These are phyloP conservation scores for Mycetomoellerius zeteki DNA, from an alignment of 1,140 invertebrate genomes.

Conservation along the genomic window DNA sequence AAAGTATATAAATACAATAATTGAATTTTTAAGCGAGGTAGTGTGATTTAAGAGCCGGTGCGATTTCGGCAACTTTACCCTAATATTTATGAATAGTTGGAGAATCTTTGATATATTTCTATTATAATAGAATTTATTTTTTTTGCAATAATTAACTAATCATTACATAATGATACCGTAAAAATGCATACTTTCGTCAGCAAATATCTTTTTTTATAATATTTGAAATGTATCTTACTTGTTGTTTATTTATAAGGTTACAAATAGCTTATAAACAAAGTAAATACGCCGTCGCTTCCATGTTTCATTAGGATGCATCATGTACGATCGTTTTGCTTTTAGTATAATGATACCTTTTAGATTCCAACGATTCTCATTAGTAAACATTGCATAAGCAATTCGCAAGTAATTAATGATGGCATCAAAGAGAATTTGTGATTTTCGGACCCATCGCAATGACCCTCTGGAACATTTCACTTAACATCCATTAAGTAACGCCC, in stretches of 20 bases:
- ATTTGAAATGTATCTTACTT: too few species aligned
- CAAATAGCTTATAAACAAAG: background rate
- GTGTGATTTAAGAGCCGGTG: too few species aligned
- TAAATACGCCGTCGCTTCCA: background rate
- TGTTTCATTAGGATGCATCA: slow-evolving; percentile 2
- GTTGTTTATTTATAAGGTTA: too few species aligned
- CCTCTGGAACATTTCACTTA: slow-evolving; percentile 12
- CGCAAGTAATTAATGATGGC: slow-evolving; percentile 40
- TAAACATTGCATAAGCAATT: slow-evolving; percentile 56
- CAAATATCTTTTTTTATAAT: background rate
- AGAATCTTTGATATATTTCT: slow-evolving; percentile 3
- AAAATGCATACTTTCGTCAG: background rate
- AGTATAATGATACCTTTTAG: slow-evolving; percentile 33
- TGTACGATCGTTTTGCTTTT: slow-evolving; percentile 20
- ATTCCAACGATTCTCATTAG: slow-evolving; percentile 26
- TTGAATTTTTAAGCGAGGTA: too few species aligned
- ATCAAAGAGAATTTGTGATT: slow-evolving; percentile 60
- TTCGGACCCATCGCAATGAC: slow-evolving; percentile 35
- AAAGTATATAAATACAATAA: too few species aligned
- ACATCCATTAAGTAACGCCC: slow-evolving; percentile 26
- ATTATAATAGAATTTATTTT: background rate
- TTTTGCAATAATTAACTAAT: slow-evolving; percentile 1
- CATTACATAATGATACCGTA: background rate
- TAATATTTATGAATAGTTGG: background rate
- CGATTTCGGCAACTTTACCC: too few species aligned